Conservation (phyloP, 2,888 invertebrate species). For the Heliconius cydno region DNA sequence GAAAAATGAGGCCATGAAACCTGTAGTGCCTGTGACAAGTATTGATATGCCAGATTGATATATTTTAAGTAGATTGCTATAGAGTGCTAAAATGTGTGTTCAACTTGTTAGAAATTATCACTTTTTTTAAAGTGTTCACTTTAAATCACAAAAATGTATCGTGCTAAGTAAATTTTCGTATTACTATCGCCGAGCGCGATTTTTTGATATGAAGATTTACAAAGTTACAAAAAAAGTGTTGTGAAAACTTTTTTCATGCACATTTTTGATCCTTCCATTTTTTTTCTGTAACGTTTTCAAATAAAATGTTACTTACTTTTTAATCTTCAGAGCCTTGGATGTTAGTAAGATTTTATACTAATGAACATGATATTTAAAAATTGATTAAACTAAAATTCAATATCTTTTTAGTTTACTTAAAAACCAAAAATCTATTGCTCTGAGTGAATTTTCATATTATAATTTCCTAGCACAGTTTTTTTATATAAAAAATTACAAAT, state of each 20-base stretch:
- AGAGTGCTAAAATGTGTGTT: constrained; percentile 62
- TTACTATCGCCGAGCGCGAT: not conserved
- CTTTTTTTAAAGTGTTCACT: constrained; percentile 13
- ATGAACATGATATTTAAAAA: not conserved
- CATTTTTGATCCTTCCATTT: not conserved
- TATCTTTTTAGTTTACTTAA: not conserved
- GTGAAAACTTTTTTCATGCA: not conserved
- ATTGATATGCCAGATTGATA: constrained; percentile 95
- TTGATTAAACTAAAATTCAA: not conserved
- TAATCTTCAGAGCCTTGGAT: not conserved
- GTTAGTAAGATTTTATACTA: not conserved
- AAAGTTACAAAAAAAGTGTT: not conserved
- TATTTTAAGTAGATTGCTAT: constrained; percentile 5
- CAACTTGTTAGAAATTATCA: constrained; percentile 59
- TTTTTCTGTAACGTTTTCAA: not conserved
- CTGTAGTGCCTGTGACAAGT: constrained; percentile 93
- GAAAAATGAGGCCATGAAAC: constrained; percentile 91
- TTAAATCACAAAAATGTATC: not conserved
- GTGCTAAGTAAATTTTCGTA: constrained; percentile 6
- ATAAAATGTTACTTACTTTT: not conserved
- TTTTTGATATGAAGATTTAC: not conserved
- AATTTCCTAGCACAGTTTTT: not conserved
- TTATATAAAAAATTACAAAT: not conserved
- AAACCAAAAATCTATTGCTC: too few species aligned
- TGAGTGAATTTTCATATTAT: not conserved